A percentile compares a stretch with the other conserved stretches of the same genome.
Evolutionary conservation across 1,140 invertebrate genomes (phyloP).

Genomic region (Pissodes strobi): DNA sequence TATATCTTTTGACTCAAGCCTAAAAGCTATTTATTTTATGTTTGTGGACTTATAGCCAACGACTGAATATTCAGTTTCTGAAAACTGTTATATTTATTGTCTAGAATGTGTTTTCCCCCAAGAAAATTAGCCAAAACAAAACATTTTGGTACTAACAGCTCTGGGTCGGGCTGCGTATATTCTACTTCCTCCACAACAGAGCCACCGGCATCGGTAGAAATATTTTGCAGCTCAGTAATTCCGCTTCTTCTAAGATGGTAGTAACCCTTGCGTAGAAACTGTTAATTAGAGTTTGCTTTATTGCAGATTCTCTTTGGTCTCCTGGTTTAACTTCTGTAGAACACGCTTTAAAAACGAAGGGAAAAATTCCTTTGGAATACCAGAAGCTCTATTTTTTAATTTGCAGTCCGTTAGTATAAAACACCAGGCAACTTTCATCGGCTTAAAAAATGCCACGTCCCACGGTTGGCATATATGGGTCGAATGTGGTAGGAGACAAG

Average conservation of each 20-base stretch:
- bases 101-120: slow-evolving; percentile 14
- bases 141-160: slow-evolving; percentile 4
- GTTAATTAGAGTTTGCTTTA: no score
- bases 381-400: neutral
- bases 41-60: neutral
- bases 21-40: slow-evolving; percentile 7
- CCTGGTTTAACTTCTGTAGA: neutral
- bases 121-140: neutral
- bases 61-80: slow-evolving; percentile 16
- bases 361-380: neutral
- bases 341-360: neutral
- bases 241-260: no score
- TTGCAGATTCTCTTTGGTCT: no score
- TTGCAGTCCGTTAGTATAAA: neutral
- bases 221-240: neutral
- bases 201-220: neutral
- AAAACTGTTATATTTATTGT: slow-evolving; percentile 23
- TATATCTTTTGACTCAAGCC: no score
- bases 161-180: neutral
- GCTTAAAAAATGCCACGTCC: slow-evolving; percentile 18
- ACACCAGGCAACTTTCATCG: slow-evolving; percentile 10
- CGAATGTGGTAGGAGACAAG: slow-evolving; percentile 5
- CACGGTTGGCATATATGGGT: slow-evolving; percentile 10
- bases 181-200: neutral
- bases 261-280: no score